Base-by-base conservation (phyloP, 2,113 vertebrate genomes). In the Melanocharis versteri region DNA sequence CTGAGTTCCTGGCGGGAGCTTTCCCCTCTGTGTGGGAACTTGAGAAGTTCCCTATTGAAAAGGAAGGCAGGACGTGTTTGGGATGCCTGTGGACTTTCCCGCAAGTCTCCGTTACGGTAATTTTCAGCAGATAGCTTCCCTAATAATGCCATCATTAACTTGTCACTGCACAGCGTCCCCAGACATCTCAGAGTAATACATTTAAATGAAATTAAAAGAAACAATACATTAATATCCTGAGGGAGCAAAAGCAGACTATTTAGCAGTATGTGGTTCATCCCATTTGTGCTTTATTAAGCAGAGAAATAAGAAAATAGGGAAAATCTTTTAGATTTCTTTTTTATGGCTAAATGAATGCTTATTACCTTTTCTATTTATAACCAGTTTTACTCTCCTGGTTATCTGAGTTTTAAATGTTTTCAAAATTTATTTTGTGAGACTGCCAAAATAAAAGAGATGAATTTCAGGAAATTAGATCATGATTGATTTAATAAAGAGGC, bases 401-500 rank as follows among this genome's bases (percentile, higher is more conserved):
- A 88, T 93, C 83, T 81, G 72, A 75, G 62, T 94, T 96, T 11
- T 81, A 83, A 87, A 68, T 6, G 14, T 87, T 95, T 94, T 89
- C 83, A 78, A 58, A 80, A 42, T 47, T 30, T 31, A 35, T 91
- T 92, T 54, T 83, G 83, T n/a, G 14, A 80, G 54, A 47, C 45
- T 94, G 93, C 83, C 86, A 96, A 76, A 93, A 81, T 80, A 95
- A 87, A 79, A 87, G 44, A 88, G 66, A 76, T 19, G 27, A 84
- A 70, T 85, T 92, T 93, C 93, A 92, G 90, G 91, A 94, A 94
- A 95, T 71, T 78, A 78, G 91, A 56, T 96, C 89, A 87, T 95
- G 96, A 97, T 95, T 94, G 94, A 82, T 97, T 97, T 96, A 96
- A 97, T 94, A 79, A 85, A 91, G 94, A 85, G 76, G 72, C 93